Evolutionary conservation across 2,113 vertebrate genomes (phyloP).

Genomic region (Apeltes quadracus): DNA sequence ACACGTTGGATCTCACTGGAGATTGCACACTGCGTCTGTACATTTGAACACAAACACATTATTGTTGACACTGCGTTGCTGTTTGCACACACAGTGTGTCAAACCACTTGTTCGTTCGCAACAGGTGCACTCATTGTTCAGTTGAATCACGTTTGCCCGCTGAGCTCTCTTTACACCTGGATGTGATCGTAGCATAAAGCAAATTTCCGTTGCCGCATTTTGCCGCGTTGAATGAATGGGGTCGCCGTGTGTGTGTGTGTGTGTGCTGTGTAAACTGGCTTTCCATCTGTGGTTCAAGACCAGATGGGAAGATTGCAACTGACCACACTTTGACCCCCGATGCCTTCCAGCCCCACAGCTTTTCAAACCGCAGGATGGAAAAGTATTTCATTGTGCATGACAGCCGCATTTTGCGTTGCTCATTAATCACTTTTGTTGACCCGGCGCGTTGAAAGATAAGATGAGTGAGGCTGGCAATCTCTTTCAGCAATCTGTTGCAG

Average conservation of each 20-base stretch:
- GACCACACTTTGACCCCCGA: conserved; percentile 58
- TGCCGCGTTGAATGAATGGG: conserved; percentile 60
- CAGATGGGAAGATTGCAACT: conserved; percentile 71
- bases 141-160: conserved; percentile 58
- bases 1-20: conserved; percentile 18
- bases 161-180: conserved; percentile 52
- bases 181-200: conserved; percentile 58
- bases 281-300: conserved; percentile 55
- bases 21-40: conserved; percentile 10
- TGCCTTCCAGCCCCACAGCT: neutral
- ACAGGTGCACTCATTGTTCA: conserved; percentile 51
- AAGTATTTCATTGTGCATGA: conserved; percentile 18
- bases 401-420: conserved; percentile 18
- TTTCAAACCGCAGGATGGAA: neutral
- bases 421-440: conserved; percentile 19
- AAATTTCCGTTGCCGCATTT: conserved; percentile 71
- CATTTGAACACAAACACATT: neutral
- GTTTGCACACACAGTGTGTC: conserved; percentile 10
- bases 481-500: neutral
- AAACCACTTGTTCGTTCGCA: conserved; percentile 54
- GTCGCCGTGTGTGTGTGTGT: conserved; percentile 61
- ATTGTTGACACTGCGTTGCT: conserved; percentile 1
- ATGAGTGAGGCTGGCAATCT: conserved; percentile 32
- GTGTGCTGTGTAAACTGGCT: conserved; percentile 69
- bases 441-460: conserved; percentile 7